Base-by-base conservation (phyloP, 1,140 invertebrate species). In the Ditylenchus dipsaci region DNA sequence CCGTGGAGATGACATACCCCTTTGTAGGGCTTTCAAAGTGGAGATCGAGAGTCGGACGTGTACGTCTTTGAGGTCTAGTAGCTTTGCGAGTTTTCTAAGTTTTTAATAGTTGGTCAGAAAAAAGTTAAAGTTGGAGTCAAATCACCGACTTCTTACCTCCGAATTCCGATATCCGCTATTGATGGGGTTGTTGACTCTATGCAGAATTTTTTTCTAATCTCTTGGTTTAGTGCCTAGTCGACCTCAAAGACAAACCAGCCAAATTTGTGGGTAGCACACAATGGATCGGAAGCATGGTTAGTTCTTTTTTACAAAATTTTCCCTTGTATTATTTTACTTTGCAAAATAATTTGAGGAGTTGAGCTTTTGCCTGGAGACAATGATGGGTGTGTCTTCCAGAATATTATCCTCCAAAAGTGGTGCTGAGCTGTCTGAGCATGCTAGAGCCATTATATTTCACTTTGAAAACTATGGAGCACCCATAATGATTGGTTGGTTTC, bases 391-490 rank as follows among this genome's bases (percentile, higher is more conserved):
- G 69, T 87, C 88, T 53, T 90, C 89, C 21, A 90, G 90, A 84
- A 91, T 97, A 65, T 85, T 96, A 63, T 89, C 88, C 83, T 90
- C 92, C 0, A 89, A 88, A 69, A 89, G 87, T 43, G 95, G 95
- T 13, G 86, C 88, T 45, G 93, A 97, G 75, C 83, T 99, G 79
- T 84, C 86, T n/a, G 87, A 85, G 43, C 89, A 91, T 79, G 90
- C 88, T 13, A 86, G 89, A 30, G 90, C 93, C 82, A 85, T 99
- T 62, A 86, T 89, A 0, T 85, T 89, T 80, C 96, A 99, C 86
- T 98, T 99, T 84, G 86, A 90, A 73, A 90, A 87, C 45, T 89
- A 96, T 80, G 95, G 95, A 61, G 93, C 92, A 49, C 95, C 96
- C 13, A 88, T 99, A 67, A 99, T 99, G 96, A 97, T 99, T 77